Base-by-base conservation (phyloP, 2,797 vertebrate species). In the Calcarius lapponicus region DNA sequence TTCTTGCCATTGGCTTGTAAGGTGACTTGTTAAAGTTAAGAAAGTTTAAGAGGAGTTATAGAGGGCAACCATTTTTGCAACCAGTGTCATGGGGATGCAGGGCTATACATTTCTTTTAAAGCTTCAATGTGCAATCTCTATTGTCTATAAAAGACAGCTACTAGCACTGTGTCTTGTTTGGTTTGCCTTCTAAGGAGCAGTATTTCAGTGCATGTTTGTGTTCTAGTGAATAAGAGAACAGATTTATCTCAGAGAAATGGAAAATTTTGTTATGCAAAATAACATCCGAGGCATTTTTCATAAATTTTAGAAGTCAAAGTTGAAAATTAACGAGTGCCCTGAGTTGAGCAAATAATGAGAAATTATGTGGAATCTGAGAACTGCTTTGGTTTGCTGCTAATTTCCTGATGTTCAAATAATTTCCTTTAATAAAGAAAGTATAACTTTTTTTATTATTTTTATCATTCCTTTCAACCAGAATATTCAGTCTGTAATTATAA, bases 61-160 rank as follows among this genome's bases (percentile, higher is more conserved):
- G 54, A 70, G 79, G 29, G 7, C 13, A 86, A 16, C 3, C 3
- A 26, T 65, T 65, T 72, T 60, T 81, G 11, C 34, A 74, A 61
- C 57, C 42, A 50, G 10, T 45, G 25, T 32, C 1, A 0, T 3
- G 3, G 14, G 40, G 11, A 54, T 32, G 3, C 11, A 40, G 32
- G 12, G 13, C 22, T 54, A 34, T 14, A 16, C 7, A 20, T 45
- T 85, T 43, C 3, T 61, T 89, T 65, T 40, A 93, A 80, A 83
- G n/a, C 31, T 78, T 78, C 15, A 62, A 8, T 38, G 56, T 64
- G 5, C 10, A 48, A 40, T 32, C 21, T 38, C 11, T 80, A 16
- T 36, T 80, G 71, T 17, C 25, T 50, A 21, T 38, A 50, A 87
- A 86, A 86, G 31, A 38, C 19, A 62, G 24, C 11, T 80, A 38